These are phyloP conservation scores for Antrozous pallidus DNA, from an alignment of 2,797 vertebrate genomes.

Conservation along the genomic window DNA sequence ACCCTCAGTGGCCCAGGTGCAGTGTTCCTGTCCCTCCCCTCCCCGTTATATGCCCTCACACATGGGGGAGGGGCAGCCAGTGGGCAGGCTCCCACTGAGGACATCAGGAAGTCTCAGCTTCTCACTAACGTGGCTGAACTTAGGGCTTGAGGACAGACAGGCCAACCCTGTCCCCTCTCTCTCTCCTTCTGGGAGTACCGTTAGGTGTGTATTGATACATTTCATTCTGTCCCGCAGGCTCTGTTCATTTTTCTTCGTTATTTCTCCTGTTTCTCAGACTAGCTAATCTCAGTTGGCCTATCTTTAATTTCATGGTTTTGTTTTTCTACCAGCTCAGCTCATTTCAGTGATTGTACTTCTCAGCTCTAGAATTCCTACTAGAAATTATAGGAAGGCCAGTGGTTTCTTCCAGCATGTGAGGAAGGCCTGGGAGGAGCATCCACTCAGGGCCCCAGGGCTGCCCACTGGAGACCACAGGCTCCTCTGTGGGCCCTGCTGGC, in stretches of 20 bases:
- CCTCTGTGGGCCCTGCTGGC: neutral
- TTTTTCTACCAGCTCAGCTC: neutral
- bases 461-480: neutral
- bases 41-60: too few relatives aligned
- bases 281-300: neutral
- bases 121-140: neutral
- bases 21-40: neutral
- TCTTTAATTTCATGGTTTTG: neutral
- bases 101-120: neutral
- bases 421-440: neutral
- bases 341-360: neutral
- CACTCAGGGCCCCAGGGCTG: neutral
- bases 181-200: neutral
- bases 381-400: too few relatives aligned
- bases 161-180: accelerated
- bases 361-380: neutral
- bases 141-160: neutral
- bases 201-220: neutral
- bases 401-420: too few relatives aligned
- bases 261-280: neutral
- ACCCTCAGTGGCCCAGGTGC: neutral
- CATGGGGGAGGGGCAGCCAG: accelerated
- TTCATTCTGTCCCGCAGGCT: neutral
- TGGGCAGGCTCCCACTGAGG: neutral
- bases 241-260: neutral